phyloP scores from a whole-genome alignment of 2,888 invertebrate genomes.

The Drosophila peninsularis region DNA sequence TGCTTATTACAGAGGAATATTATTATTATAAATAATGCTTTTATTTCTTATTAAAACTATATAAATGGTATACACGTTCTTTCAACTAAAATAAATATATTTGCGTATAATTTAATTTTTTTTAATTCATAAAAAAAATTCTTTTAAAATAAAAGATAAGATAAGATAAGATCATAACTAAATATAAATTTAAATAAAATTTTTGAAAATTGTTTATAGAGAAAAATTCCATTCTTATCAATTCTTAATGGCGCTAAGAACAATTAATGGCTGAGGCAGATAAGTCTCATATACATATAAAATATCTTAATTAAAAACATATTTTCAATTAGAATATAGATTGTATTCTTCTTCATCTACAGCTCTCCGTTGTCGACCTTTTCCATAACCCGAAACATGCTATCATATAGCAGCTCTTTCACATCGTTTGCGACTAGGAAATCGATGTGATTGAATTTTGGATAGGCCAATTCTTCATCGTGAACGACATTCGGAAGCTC shows the following conservation, averaged over 20 bases:
- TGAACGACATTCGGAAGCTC: slow-evolving; percentile 70
- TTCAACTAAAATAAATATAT: no score
- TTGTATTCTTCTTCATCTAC: slow-evolving; percentile 6
- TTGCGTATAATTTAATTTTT: no score
- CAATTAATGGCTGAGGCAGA: neutral
- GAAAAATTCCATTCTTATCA: no score
- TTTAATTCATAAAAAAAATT: no score
- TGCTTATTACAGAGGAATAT: neutral
- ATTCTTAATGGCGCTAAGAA: neutral
- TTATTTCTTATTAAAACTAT: no score
- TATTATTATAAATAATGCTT: no score
- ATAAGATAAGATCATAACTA: no score
- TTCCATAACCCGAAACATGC: slow-evolving; percentile 49
- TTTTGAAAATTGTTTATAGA: no score
- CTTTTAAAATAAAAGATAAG: no score
- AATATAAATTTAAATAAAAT: no score
- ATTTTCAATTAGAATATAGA: neutral
- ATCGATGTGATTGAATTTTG: slow-evolving; percentile 55
- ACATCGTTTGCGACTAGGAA: slow-evolving; percentile 48
- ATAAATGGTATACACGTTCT: no score
- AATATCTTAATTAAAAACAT: neutral
- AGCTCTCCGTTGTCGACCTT: slow-evolving; percentile 53
- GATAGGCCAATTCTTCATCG: slow-evolving; percentile 44
- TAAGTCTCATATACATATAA: neutral
- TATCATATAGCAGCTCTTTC: slow-evolving; percentile 43